Evolutionary conservation across 92 coral and sea anemone species (phyloP).

Genomic region (Parazoanthus atlanticus): DNA sequence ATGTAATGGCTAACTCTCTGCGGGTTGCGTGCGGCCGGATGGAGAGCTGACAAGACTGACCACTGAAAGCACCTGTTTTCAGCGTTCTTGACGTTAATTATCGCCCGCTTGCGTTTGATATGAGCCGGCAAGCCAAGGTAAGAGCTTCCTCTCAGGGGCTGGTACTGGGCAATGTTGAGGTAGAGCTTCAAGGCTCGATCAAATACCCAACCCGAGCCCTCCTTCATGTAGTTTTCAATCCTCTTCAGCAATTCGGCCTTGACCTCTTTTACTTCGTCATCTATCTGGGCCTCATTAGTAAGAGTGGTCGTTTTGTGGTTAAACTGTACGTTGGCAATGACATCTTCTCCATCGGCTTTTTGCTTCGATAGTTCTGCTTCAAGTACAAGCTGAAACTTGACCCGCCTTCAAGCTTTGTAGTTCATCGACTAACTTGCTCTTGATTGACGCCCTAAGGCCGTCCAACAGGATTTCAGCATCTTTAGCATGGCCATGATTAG

Average conservation of each 20-base stretch:
- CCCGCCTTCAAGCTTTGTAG: background rate
- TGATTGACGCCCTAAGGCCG: background rate
- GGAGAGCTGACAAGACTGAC: constrained; percentile 32
- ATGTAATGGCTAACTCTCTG: constrained; percentile 10
- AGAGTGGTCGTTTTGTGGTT: background rate
- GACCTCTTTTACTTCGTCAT: background rate
- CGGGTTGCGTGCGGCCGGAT: constrained; percentile 3
- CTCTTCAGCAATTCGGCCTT: background rate
- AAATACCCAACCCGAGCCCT: background rate
- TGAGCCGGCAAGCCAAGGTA: no score
- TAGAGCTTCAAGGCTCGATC: no score
- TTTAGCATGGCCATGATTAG: background rate
- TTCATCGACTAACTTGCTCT: background rate
- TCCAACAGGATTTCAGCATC: constrained; percentile 16
- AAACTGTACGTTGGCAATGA: background rate
- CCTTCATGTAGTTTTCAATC: background rate
- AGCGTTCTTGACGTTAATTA: no score
- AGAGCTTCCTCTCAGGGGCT: constrained; percentile 35
- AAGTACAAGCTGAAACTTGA: constrained; percentile 32
- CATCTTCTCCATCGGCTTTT: constrained; percentile 26
- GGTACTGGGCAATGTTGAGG: background rate
- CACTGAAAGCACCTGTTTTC: constrained; percentile 41
- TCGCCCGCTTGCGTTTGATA: background rate
- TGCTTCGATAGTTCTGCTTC: constrained; percentile 18
- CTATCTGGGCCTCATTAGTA: background rate